Evolutionary conservation across 1,140 invertebrate genomes (phyloP), one percentile per base, ranked within the genome.

Genomic region (Wiebesia pumilae): DNA sequence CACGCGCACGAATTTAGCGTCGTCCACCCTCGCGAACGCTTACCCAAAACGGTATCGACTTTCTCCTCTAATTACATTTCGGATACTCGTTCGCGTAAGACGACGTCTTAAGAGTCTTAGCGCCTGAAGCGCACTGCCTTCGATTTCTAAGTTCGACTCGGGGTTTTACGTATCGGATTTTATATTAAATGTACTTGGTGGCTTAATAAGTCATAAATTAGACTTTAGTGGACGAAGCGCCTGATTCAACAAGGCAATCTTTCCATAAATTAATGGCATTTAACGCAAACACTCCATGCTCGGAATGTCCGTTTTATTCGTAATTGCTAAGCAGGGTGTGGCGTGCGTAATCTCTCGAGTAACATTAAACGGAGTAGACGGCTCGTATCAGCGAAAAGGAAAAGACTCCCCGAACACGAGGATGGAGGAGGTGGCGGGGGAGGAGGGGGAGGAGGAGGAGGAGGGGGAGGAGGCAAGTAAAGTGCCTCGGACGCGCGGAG

Each of bases 241-340:
- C 35, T 12, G 27, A 43, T 75, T 43, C 27, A 27, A n/a, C 24
- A 0, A 40, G 14, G 16, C 35, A 43, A 75, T 43, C 38, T 75
- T 73, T 38, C 71, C 24, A 43, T 75, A 43, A 75, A 75, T 75
- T 43, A 43, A 75, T 43, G 71, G 24, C 43, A 75, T 43, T 75
- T 73, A 43, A 43, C 6, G 38, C 40, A 43, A 43, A 40, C 24
- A 40, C 40, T 35, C 0, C 3, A 30, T 30, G 69, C 30, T 35
- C 33, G 14, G 67, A 69, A 27, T 1, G 35, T 75, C 40, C 19
- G 71, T 75, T 43, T 75, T 16, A 75, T 54, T 33, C n/a, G 4
- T 12, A 19, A 2, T 78, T 27, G 78, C 30, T 30, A 38, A 62
- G 30, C 21, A 81, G 58, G 58, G 58, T 10, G 58, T n/a, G 79